Base-by-base conservation (phyloP, 2,888 invertebrate genomes). In the Myopa tessellatipennis region DNA sequence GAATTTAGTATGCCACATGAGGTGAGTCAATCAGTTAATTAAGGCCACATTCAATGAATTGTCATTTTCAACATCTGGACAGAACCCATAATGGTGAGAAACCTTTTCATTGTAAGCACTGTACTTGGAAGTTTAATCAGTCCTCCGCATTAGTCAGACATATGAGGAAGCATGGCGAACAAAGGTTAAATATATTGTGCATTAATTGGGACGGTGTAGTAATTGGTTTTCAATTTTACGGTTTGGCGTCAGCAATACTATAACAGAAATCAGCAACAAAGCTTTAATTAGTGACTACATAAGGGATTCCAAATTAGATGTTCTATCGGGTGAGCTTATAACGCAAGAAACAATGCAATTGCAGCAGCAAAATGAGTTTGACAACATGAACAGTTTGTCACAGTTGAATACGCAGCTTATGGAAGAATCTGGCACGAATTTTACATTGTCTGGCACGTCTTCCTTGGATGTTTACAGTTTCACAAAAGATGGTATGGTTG, bases 81-180 rank as follows among this genome's bases (percentile, higher is more conserved):
- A 85, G 85, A 81, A 85, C 82, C 50, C 85, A 85, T 74, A 83
- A 83, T 40, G 85, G 85, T n/a, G 84, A 84, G 60, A 85, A 85
- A 67, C 84, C 84, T 8, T 85, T 83, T 74, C 77, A 83, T 75
- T 85, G 85, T 69, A 78, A 81, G 61, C 80, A 81, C n/a, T 85
- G 85, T 70, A 72, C 82, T 36, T 83, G 84, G 77, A 85, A 84
- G 77, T 85, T 84, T 61, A 83, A 83, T 77, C 85, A 85, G 76
- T 84, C 84, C 5, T 84, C 84, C 45, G 82, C 85, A 7, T 75
- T 85, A n/a, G 82, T 79, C 8, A 80, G 85, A 26, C 85, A 85
- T 75, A 83, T 82, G 80, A 84, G 84, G 75, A 83, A 83, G 69
- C 84, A 85, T 78, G n/a, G 18, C 0, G 26, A 18, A 45, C 12